Evolutionary conservation across 2,797 vertebrate species (phyloP), one percentile per base, ranked within the genome.

Genomic region (Tinamus major): DNA sequence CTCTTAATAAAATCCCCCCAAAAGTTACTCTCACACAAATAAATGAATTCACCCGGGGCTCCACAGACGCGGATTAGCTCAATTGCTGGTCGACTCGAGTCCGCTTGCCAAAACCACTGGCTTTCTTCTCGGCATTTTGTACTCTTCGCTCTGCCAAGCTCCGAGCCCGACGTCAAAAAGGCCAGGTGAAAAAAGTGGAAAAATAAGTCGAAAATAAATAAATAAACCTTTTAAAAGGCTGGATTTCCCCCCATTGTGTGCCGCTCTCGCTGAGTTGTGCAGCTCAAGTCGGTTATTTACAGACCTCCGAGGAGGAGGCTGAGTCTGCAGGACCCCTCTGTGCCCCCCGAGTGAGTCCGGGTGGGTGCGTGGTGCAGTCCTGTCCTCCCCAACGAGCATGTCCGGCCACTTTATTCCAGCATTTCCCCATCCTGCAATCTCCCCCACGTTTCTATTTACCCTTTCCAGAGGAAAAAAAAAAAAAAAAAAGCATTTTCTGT

Each of bases 91-190:
- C 83, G 71, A 39, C 63, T 76, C 91, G 90, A 92, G 90, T 93
- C 96, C 95, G 49, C 67, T 87, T 88, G 87, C 89, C 92, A 94
- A 96, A 85, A 33, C 42, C 85, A 63, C 86, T 14, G 85, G 21
- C 72, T 96, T 94, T 93, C 95, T 96, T 91, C 70, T 85, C 51
- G 9, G 24, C 56, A 69, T 63, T 87, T 76, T 81, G 59, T 44
- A 84, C 81, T 87, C 93, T 72, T 93, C 65, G 26, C 71, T 67
- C 68, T 39, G 77, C 87, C 71, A 35, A 84, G 89, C 51, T 59
- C 59, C 76, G 70, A 71, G 70, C 77, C 31, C 72, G 51, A 48
- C 67, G 81, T 67, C 75, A 5, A 37, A n/a, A 88, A 26, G 49
- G 44, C 55, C 69, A 11, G 1, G 46, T 64, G 94, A 59, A 93